Percentiles rank a stretch among this genome's conserved stretches.
These are phyloP conservation scores for Tenualosa thibaudeaui DNA, from an alignment of 2,797 vertebrate genomes.

Conservation along the genomic window DNA sequence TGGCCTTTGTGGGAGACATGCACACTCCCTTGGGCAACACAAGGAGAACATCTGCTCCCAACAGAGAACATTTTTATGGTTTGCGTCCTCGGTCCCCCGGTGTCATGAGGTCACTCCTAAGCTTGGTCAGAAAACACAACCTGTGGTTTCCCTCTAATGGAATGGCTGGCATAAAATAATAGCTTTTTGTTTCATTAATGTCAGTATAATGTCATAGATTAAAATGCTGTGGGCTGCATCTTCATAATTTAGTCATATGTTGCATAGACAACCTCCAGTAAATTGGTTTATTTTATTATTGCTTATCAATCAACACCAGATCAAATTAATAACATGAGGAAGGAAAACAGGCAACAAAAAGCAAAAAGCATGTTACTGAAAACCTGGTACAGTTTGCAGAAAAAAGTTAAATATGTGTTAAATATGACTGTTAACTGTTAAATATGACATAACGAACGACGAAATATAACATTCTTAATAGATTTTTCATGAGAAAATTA, in stretches of 20 bases:
- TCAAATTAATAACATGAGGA: neutral
- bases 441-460: too few relatives aligned
- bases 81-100: conserved; percentile 40
- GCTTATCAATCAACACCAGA: neutral
- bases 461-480: too few relatives aligned
- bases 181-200: neutral
- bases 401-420: too few relatives aligned
- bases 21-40: conserved; percentile 49
- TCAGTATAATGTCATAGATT: neutral
- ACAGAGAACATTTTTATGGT: conserved; percentile 57
- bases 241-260: neutral
- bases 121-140: conserved; percentile 52
- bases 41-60: conserved; percentile 68
- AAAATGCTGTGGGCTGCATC: neutral
- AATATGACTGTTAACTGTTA: too few relatives aligned
- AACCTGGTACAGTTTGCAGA: neutral
- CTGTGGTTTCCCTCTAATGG: conserved; percentile 51
- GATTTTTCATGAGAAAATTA: too few relatives aligned
- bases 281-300: neutral
- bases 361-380: neutral
- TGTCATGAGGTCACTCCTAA: conserved; percentile 62
- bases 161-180: conserved; percentile 32
- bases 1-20: conserved; percentile 9
- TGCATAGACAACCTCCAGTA: neutral
- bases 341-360: neutral